Conservation (phyloP, 2,797 vertebrate genomes). For the Lutjanus campechanus region DNA sequence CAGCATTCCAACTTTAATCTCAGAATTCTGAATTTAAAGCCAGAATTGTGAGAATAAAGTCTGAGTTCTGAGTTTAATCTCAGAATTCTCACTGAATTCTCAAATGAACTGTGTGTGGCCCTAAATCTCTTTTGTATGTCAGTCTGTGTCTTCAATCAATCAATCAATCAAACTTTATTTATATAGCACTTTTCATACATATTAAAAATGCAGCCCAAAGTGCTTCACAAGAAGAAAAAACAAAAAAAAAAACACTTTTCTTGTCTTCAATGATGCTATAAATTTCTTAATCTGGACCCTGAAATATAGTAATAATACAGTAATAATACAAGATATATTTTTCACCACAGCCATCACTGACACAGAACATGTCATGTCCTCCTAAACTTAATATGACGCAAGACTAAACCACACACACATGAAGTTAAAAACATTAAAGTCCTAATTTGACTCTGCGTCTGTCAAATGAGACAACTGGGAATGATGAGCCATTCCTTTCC, state of each 20-base stretch:
- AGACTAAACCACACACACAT: background rate
- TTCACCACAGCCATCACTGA: background rate
- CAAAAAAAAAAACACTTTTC: too few relatives aligned
- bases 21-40: too few relatives aligned
- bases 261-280: background rate
- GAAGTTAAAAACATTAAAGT: background rate
- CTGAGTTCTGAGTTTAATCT: too few relatives aligned
- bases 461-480: background rate
- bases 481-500: conserved; percentile 17
- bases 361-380: background rate
- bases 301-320: background rate
- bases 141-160: background rate
- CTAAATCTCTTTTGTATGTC: too few relatives aligned
- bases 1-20: too few relatives aligned
- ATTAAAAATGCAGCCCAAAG: too few relatives aligned
- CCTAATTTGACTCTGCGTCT: background rate
- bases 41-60: too few relatives aligned
- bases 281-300: background rate
- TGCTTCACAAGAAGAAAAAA: too few relatives aligned
- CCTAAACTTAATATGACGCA: background rate
- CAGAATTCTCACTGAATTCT: too few relatives aligned
- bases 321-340: background rate
- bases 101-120: too few relatives aligned
- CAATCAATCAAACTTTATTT: too few relatives aligned
- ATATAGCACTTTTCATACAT: too few relatives aligned